Base-by-base conservation (phyloP, 1,140 invertebrate genomes). In the Caenorhabditis briggsae region DNA sequence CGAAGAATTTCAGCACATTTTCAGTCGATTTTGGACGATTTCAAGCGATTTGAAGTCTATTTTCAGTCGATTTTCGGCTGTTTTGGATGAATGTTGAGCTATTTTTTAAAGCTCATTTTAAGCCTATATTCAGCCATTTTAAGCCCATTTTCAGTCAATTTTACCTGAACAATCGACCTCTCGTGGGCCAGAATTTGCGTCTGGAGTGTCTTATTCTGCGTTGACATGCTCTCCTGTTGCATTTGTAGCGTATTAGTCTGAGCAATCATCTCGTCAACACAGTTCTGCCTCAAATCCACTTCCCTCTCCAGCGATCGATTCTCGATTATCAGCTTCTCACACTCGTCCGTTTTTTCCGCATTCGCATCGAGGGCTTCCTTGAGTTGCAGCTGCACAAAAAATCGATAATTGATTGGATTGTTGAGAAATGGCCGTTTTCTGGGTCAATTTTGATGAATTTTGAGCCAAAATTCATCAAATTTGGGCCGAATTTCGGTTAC, bases 241-340 rank as follows among this genome's bases (percentile, higher is more conserved):
- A 56, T 50, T 56, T 87, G 86, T 18, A 87, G 59, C 0, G 56
- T 58, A 64, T 61, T 82, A 20, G 53, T 83, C 61, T 87, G 86
- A 9, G 50, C 58, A n/a, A 83, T 82, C 64, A 87, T 59, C 14
- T 87, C 86, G 25, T 87, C 86, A 18, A 87, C 61, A 83, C 86
- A 87, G 33, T 20, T 65, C 50, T 87, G 86, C n/a, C 78, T 82
- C 7, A 55, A 43, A 50, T 84, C 83, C 43, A 84, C 61, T 74
- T 87, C 86, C 33, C 85, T 48, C 48, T 87, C 61, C 0, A 58
- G 48, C 20, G 82, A 56, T n/a, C 61, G 59, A n/a, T 12, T 59
- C 23, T 87, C 83, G 2, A 43, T 12, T 18, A 33, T 46, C 64
- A 84, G 41, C 55, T 61, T 82, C 2, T 87, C 83, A 56, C 55